Evolutionary conservation across 2,113 vertebrate genomes (phyloP), one percentile per base, ranked within the genome.

Genomic region (Tricholaema leucomelas): DNA sequence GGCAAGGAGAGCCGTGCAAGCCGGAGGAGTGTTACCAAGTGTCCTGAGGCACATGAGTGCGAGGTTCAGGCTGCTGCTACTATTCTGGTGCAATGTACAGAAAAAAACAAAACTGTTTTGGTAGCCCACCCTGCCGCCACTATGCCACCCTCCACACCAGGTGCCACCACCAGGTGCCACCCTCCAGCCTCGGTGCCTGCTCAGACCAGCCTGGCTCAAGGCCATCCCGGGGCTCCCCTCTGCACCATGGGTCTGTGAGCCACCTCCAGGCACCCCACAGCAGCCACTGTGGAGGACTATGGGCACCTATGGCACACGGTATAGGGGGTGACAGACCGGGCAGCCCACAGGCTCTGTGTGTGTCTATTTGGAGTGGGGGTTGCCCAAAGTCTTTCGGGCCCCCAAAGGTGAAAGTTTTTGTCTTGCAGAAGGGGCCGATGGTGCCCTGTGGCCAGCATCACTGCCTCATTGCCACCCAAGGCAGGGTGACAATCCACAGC

Each of bases 21-120:
- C 33, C 60, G 3, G 8, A 48, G 42, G 4, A 84, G 12, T 10
- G 0, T 4, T 10, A 42, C 50, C 9, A 1, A 25, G 28, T 5
- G 46, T 61, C 30, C 60, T 4, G 46, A 31, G 65, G 52, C 5
- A 17, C 4, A 1, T 2, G 4, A 20, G 9, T 2, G 19, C 1
- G 9, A n/a, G 61, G 16, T 5, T 14, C 56, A 11, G 21, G 14
- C 35, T 64, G 50, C 59, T 18, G 42, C 59, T 9, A 0, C 10
- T 8, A 27, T 71, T 27, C 27, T 12, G 17, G 2, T 24, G 56
- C n/a, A 0, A 4, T 0, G 55, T 0, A 30, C 50, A 40, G 56
- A 46, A 73, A 85, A 67, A n/a, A n/a, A n/a, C n/a, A n/a, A 12
- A 64, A 48, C 23, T 1, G 11, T 10, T 69, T 19, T 14, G 35